Percentiles rank a stretch among this genome's conserved stretches.
Evolutionary conservation across 2,888 invertebrate genomes (phyloP).

Genomic region (Drosophila koepferae): DNA sequence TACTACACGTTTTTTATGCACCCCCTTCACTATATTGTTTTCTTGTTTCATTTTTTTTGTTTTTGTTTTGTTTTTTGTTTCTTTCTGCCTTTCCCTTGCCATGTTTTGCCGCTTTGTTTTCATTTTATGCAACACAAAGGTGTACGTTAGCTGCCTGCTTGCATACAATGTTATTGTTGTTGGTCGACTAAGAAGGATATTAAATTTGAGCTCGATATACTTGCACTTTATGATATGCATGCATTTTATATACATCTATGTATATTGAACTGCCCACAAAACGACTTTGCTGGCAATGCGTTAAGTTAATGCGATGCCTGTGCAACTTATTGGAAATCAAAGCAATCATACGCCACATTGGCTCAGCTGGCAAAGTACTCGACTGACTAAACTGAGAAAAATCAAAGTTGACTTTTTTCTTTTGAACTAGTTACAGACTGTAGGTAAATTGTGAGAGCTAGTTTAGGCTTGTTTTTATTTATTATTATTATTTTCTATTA

Average conservation of each 20-base stretch:
- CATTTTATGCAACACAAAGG: slow-evolving; percentile 57
- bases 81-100: neutral
- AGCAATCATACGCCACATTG: slow-evolving; percentile 57
- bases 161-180: slow-evolving; percentile 50
- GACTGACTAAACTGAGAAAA: slow-evolving; percentile 30
- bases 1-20: slow-evolving; percentile 21
- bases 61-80: too few relatives aligned
- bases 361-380: slow-evolving; percentile 22
- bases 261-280: neutral
- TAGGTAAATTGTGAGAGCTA: neutral
- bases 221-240: slow-evolving; percentile 45
- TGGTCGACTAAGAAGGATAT: slow-evolving; percentile 62
- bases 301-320: slow-evolving; percentile 57
- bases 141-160: slow-evolving; percentile 52
- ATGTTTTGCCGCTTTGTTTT: slow-evolving; percentile 36
- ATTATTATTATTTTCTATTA: too few relatives aligned
- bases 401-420: neutral
- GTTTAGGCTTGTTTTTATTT: too few relatives aligned
- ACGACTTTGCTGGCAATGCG: slow-evolving; percentile 28
- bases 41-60: too few relatives aligned
- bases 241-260: slow-evolving; percentile 3
- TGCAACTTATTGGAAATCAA: slow-evolving; percentile 66
- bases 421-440: too few relatives aligned
- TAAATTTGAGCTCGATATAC: slow-evolving; percentile 65
- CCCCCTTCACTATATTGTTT: neutral